These are phyloP conservation scores for Falco punctatus DNA, from an alignment of 2,113 vertebrate genomes.

Conservation along the genomic window DNA sequence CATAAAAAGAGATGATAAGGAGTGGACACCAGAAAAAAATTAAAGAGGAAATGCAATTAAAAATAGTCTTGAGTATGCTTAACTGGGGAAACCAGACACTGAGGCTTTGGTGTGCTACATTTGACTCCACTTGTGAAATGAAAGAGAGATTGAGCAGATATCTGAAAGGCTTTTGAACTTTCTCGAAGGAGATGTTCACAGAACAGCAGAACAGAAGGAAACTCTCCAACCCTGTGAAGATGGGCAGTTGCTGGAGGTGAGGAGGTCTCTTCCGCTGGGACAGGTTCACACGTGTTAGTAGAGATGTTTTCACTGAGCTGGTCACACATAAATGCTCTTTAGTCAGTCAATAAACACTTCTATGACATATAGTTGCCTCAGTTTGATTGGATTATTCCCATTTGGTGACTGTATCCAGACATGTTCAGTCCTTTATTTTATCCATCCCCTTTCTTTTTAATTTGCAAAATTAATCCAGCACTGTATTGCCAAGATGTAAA, in stretches of 20 bases:
- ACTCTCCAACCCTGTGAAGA: background rate
- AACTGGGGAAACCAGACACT: background rate
- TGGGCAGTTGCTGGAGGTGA: background rate
- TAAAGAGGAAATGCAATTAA: background rate
- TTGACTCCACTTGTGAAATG: background rate
- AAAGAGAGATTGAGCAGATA: background rate
- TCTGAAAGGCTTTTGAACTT: background rate
- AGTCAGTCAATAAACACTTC: background rate
- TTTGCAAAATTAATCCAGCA: background rate
- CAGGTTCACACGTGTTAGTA: background rate
- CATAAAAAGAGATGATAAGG: background rate
- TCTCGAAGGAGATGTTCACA: background rate
- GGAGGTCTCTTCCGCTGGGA: background rate
- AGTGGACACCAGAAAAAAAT: background rate
- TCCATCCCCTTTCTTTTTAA: background rate
- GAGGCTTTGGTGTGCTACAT: background rate
- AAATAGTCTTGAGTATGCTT: background rate
- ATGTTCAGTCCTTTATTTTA: background rate
- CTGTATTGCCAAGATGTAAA: background rate
- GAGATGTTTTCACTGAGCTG: background rate
- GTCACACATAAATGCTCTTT: background rate
- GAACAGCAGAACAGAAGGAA: background rate
- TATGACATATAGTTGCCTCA: background rate
- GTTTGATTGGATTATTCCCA: background rate
- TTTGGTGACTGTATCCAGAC: background rate